phyloP scores from a whole-genome alignment of 2,797 vertebrate genomes.

The Dermochelys coriacea region DNA sequence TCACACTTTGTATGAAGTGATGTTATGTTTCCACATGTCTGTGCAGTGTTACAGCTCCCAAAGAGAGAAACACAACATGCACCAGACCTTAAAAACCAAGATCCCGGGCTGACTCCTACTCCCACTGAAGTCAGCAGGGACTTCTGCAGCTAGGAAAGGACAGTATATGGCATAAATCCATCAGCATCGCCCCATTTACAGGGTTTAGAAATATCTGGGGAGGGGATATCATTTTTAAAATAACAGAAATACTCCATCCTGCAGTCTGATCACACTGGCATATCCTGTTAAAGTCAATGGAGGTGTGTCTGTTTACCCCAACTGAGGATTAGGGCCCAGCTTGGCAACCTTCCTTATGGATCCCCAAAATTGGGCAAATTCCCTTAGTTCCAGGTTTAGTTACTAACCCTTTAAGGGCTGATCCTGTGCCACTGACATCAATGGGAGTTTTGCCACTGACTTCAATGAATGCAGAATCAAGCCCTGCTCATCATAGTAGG shows the following conservation, averaged over 20 bases:
- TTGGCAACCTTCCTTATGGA: neutral
- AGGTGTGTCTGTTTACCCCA: neutral
- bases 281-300: neutral
- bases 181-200: neutral
- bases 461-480: neutral
- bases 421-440: too few species aligned
- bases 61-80: neutral
- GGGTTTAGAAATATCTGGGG: fast-evolving
- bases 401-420: neutral
- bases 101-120: fast-evolving
- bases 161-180: neutral
- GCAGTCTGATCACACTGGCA: neutral
- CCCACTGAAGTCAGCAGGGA: fast-evolving
- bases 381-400: neutral
- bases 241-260: neutral
- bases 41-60: neutral
- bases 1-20: neutral
- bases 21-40: neutral
- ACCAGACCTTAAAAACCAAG: neutral
- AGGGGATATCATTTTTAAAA: neutral
- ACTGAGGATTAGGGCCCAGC: neutral
- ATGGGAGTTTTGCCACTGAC: neutral
- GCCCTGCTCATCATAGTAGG: neutral
- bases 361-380: neutral
- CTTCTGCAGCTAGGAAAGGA: neutral